Conservation (phyloP, 2,888 invertebrate genomes). For the Apamea crenata region DNA sequence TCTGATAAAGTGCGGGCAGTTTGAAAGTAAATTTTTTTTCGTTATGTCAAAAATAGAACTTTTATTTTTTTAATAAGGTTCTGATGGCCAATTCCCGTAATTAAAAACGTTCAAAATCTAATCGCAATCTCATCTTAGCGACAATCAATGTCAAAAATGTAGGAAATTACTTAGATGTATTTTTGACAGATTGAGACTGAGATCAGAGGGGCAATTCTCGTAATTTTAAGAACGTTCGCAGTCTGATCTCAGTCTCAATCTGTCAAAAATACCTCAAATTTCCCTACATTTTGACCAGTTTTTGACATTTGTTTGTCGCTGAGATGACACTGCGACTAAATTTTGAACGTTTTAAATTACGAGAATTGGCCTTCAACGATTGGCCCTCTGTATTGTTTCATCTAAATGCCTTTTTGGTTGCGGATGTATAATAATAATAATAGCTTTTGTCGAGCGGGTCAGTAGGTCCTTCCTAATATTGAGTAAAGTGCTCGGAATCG, state of each 20-base stretch:
- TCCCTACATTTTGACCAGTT: too few species aligned
- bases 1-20: constrained; percentile 16
- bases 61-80: not conserved
- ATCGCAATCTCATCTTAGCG: too few species aligned
- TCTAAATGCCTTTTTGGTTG: not conserved
- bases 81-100: not conserved
- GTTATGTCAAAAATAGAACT: not conserved
- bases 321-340: too few species aligned
- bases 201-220: not conserved
- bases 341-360: too few species aligned
- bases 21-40: not conserved
- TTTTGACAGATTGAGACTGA: not conserved
- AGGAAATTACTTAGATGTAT: not conserved
- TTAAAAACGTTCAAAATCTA: not conserved
- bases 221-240: too few species aligned
- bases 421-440: too few species aligned
- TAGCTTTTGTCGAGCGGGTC: not conserved
- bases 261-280: too few species aligned
- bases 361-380: too few species aligned
- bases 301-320: too few species aligned
- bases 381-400: not conserved
- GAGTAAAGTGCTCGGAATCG: not conserved
- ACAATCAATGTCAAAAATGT: not conserved
- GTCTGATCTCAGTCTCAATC: too few species aligned
- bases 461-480: not conserved